phyloP scores from a whole-genome alignment of 2,888 invertebrate species.

The Hoplodrina blanda region DNA sequence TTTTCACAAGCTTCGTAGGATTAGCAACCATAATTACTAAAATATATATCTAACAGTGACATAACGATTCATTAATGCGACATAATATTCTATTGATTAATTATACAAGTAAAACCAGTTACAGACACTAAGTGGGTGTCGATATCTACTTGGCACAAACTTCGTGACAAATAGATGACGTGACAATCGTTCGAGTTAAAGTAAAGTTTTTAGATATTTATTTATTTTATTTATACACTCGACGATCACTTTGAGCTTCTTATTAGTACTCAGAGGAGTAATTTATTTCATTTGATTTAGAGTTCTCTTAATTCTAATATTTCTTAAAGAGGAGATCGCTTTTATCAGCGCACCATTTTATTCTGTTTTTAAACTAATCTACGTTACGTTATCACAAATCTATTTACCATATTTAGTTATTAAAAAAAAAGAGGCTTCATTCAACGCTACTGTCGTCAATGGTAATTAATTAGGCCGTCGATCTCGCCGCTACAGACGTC shows the following conservation, averaged over 20 bases:
- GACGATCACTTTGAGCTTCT: neutral
- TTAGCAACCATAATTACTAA: neutral
- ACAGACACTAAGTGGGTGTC: constrained; percentile 22
- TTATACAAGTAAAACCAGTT: constrained; percentile 39
- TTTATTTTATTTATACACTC: too few relatives aligned
- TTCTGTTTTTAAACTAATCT: neutral
- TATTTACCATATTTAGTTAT: constrained; percentile 9
- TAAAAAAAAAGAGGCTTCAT: constrained; percentile 5
- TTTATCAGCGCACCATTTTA: neutral
- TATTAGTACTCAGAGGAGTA: neutral
- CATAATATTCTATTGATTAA: constrained; percentile 20
- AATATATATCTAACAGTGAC: constrained; percentile 21
- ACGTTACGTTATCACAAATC: neutral
- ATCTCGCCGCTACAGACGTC: constrained; percentile 59
- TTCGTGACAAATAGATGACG: constrained; percentile 31
- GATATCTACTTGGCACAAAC: constrained; percentile 4
- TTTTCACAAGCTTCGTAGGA: neutral
- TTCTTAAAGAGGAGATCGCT: neutral
- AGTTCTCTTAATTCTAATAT: neutral
- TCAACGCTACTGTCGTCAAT: constrained; percentile 38
- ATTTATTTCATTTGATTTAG: neutral
- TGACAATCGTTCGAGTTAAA: constrained; percentile 11
- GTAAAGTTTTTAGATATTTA: constrained; percentile 35
- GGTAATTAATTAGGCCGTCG: constrained; percentile 69
- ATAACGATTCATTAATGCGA: constrained; percentile 18